A percentile compares a stretch with the other conserved stretches of the same genome.
Conservation (phyloP, 2,113 vertebrate genomes). For the Loxodonta africana region DNA sequence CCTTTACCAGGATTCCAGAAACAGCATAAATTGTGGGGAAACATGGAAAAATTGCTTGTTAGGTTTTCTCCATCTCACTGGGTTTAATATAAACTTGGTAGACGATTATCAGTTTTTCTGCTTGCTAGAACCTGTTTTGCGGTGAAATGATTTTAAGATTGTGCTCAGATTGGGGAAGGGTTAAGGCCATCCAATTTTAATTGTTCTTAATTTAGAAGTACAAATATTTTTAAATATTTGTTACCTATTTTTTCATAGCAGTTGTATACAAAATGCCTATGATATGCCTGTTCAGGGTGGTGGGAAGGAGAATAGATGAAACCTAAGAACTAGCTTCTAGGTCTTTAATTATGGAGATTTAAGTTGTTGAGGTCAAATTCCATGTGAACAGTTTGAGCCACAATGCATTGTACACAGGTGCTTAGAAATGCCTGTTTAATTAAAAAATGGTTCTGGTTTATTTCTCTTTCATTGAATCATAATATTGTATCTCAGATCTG, state of each 20-base stretch:
- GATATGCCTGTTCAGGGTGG: neutral
- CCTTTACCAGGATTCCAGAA: neutral
- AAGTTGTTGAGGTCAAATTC: slow-evolving; percentile 73
- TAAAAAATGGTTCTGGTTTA: slow-evolving; percentile 42
- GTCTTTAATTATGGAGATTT: slow-evolving; percentile 82
- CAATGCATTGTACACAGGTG: slow-evolving; percentile 37
- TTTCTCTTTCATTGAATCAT: slow-evolving; percentile 54
- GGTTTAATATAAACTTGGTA: slow-evolving; percentile 34
- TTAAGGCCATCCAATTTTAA: slow-evolving; percentile 42
- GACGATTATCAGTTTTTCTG: neutral
- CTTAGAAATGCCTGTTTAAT: slow-evolving; percentile 74
- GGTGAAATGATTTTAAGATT: slow-evolving; percentile 54
- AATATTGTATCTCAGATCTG: slow-evolving; percentile 26
- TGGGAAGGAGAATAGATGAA: slow-evolving; percentile 67
- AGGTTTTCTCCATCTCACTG: neutral
- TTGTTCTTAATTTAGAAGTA: slow-evolving; percentile 43
- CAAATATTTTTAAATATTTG: slow-evolving; percentile 36
- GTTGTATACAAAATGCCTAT: neutral
- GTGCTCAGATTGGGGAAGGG: slow-evolving; percentile 40
- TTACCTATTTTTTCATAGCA: slow-evolving; percentile 49
- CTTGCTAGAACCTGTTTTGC: slow-evolving; percentile 64
- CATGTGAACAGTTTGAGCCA: slow-evolving; percentile 64
- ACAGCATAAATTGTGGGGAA: neutral
- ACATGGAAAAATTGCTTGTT: slow-evolving; percentile 24
- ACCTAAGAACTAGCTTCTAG: slow-evolving; percentile 76